Evolutionary conservation across 2,797 vertebrate genomes (phyloP), one percentile per base, ranked within the genome.

Genomic region (Siniperca obscura): DNA sequence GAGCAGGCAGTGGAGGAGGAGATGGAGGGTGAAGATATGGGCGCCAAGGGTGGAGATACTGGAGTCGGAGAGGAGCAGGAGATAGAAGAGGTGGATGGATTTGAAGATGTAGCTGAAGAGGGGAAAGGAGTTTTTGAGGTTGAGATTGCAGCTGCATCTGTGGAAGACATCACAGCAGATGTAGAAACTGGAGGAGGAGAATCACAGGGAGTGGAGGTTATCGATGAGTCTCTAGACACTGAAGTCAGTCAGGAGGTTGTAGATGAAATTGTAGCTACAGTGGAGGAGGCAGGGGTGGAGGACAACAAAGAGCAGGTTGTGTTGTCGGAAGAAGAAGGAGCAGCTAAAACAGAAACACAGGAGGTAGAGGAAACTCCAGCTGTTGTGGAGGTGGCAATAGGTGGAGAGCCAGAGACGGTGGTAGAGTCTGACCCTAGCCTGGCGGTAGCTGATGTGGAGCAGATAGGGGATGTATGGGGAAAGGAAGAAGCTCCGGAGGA

Each of bases 271-370:
- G 62, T 46, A 60, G 75, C 62, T 36, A 38, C 19, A 21, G 11
- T 50, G 38, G 79, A 80, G 13, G 79, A 74, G 12, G 40, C 30
- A 64, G 44, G 25, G 19, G 52, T 27, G 48, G 83, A 77, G 69
- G 71, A 73, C 36, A 62, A 36, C 12, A 25, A 76, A 40, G 65
- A 78, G 67, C 79, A 86, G 55, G 72, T 34, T 59, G 66, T 55
- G 44, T 21, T 83, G 36, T 84, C 55, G 19, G 83, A 88, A 74
- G 80, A 75, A 78, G 86, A 86, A 25, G 76, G 16, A 48, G 67
- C 60, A 57, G 59, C 53, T 76, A 84, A 84, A 71, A 59, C n/a
- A 76, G 76, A 84, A 66, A 74, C 74, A 81, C 66, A 76, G 69
- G 78, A 83, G 50, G 59, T n/a, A 59, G 84, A 78, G 59, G 71